Base-by-base conservation (phyloP, 2,113 vertebrate genomes). In the Otocyon megalotis region DNA sequence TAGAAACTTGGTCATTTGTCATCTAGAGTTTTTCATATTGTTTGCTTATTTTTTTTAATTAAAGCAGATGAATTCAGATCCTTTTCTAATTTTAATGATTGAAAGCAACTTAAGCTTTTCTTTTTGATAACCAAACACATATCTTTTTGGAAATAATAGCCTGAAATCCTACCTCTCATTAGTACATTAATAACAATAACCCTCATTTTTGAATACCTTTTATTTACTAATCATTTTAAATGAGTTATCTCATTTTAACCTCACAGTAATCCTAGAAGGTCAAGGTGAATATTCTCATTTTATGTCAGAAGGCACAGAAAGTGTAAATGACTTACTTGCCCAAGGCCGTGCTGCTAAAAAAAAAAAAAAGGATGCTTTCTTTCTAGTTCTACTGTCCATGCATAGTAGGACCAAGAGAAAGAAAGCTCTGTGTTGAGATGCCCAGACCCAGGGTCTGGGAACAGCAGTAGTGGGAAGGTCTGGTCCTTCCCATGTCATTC, bases 51-150 rank as follows among this genome's bases (percentile, higher is more conserved):
- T 7, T 20, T 17, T 60, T 90, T 87, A 84, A 83, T 28, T 62
- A 30, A 62, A 80, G 22, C 13, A 83, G 67, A 60, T 90, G 43
- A 88, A 37, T 96, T 35, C 22, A 82, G 35, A 56, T 83, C 32
- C 16, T 93, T 56, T 22, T 13, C 26, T 87, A 12, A 54, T 84
- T 97, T 92, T 96, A 92, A 86, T 74, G 37, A 93, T 4, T 83
- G 8, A 80, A 81, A 90, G 54, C 54, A 94, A 83, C 15, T 50
- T 92, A 97, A 43, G 1, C 16, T 81, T 63, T 97, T 35, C 72
- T 93, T 85, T 79, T 85, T 43, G 79, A 77, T 86, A 96, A 26
- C 11, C 1, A 63, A 53, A 79, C 10, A 22, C 84, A 30, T 24
- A 2, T 62, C 16, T 65, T 96, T 54, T 79, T 48, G 37, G 30